These are phyloP conservation scores for Micronisus gabar DNA, from an alignment of 2,113 vertebrate species.

Conservation along the genomic window DNA sequence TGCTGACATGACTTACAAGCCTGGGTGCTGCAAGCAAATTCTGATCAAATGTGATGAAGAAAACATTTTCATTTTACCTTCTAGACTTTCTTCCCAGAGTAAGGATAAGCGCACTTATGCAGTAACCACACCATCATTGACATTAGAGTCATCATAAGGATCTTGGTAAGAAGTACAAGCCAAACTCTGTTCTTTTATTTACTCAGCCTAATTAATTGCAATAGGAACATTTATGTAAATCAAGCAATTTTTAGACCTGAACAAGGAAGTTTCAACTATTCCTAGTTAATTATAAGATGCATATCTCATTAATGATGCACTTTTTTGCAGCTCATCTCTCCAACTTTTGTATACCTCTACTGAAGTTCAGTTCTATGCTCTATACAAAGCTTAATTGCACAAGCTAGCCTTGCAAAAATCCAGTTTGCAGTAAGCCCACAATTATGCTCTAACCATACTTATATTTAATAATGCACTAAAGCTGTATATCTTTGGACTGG, in stretches of 20 bases:
- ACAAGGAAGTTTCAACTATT: not conserved
- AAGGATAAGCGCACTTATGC: not conserved
- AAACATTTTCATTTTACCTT: not conserved
- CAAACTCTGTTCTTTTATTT: not conserved
- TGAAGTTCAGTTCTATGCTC: not conserved
- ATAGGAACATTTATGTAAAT: not conserved
- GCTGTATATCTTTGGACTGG: not conserved
- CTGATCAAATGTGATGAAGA: not conserved
- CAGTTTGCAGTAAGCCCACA: not conserved
- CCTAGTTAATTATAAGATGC: not conserved
- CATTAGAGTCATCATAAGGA: not conserved
- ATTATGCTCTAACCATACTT: not conserved
- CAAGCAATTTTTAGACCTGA: not conserved
- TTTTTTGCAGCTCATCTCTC: not conserved
- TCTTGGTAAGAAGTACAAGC: not conserved
- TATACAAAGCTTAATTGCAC: not conserved
- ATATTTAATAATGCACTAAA: not conserved
- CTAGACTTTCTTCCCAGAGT: not conserved
- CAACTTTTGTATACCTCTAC: not conserved
- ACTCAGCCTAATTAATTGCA: not conserved
- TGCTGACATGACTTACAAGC: not conserved
- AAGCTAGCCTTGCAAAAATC: not conserved
- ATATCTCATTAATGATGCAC: not conserved
- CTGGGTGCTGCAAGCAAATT: not conserved
- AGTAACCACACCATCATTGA: not conserved